phyloP scores from a whole-genome alignment of 2,113 vertebrate genomes.

The Heliornis fulica region DNA sequence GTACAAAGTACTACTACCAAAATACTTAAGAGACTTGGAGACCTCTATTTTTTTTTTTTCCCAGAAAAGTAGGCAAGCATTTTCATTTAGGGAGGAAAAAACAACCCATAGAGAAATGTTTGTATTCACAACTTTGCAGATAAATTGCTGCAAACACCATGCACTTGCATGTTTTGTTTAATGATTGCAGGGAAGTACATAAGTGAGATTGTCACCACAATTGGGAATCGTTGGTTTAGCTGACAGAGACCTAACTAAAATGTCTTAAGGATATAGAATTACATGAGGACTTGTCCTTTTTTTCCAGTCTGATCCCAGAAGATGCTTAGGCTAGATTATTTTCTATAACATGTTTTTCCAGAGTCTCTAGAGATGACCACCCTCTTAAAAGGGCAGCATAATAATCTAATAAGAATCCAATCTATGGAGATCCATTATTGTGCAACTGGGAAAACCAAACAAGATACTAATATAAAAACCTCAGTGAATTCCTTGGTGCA shows the following conservation, averaged over 20 bases:
- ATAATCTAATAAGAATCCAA: slow-evolving; percentile 56
- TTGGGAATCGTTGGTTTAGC: neutral
- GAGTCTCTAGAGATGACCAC: neutral
- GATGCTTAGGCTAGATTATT: neutral
- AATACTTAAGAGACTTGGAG: neutral
- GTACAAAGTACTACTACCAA: neutral
- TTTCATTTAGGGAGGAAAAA: neutral
- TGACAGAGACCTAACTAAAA: neutral
- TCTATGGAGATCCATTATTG: slow-evolving; percentile 42
- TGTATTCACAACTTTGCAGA: neutral
- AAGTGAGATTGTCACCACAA: neutral
- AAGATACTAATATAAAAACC: slow-evolving; percentile 14
- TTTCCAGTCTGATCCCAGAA: neutral
- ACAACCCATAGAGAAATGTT: neutral
- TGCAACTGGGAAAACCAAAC: slow-evolving; percentile 37
- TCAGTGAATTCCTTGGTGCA: slow-evolving; percentile 20
- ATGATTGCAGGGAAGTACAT: neutral
- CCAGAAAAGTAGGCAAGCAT: neutral
- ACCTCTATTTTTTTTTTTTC: neutral
- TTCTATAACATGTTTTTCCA: neutral
- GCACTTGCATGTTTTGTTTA: neutral
- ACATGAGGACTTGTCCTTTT: slow-evolving; percentile 1
- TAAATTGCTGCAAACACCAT: neutral
- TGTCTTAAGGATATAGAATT: neutral
- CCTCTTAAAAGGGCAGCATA: neutral